Evolutionary conservation across 2,113 vertebrate genomes (phyloP).

Genomic region (Rhynchomys soricoides): DNA sequence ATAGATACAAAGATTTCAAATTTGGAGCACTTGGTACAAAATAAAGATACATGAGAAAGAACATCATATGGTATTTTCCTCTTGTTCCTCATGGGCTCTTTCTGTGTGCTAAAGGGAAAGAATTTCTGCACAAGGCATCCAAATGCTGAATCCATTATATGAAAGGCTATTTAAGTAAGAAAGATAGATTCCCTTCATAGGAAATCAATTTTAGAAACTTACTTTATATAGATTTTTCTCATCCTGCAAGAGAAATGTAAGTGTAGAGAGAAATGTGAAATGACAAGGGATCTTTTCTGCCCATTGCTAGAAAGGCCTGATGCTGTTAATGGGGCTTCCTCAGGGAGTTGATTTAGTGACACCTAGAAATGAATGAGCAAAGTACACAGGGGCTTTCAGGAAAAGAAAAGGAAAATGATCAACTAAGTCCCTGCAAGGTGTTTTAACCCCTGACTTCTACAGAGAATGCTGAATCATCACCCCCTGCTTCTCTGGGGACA

Average conservation of each 20-base stretch:
- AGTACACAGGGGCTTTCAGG: not conserved
- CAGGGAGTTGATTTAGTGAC: slow-evolving; percentile 13
- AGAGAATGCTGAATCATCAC: not conserved
- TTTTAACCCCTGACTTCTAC: not conserved
- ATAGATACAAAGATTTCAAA: not conserved
- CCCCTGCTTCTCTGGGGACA: not conserved
- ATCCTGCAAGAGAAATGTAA: slow-evolving; percentile 64
- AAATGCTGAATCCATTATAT: slow-evolving; percentile 52
- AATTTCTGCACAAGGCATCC: not conserved
- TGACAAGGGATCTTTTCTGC: slow-evolving; percentile 42
- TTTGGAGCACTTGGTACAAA: not conserved
- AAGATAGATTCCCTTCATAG: slow-evolving; percentile 63
- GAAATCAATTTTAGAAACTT: slow-evolving; percentile 73
- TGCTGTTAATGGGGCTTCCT: not conserved
- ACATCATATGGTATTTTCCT: not conserved
- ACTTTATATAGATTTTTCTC: slow-evolving; percentile 70
- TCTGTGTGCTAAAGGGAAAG: slow-evolving; percentile 10
- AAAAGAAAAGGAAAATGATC: not conserved
- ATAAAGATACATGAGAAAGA: not conserved
- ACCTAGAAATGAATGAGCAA: slow-evolving; percentile 24
- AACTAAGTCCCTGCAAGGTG: not conserved
- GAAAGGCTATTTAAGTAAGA: slow-evolving; percentile 60
- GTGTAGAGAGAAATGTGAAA: slow-evolving; percentile 66
- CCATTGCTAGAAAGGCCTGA: slow-evolving; percentile 31
- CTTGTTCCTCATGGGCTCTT: not conserved